These are phyloP conservation scores for Campylomormyrus numenius DNA, from an alignment of 2,113 vertebrate genomes.

Conservation along the genomic window DNA sequence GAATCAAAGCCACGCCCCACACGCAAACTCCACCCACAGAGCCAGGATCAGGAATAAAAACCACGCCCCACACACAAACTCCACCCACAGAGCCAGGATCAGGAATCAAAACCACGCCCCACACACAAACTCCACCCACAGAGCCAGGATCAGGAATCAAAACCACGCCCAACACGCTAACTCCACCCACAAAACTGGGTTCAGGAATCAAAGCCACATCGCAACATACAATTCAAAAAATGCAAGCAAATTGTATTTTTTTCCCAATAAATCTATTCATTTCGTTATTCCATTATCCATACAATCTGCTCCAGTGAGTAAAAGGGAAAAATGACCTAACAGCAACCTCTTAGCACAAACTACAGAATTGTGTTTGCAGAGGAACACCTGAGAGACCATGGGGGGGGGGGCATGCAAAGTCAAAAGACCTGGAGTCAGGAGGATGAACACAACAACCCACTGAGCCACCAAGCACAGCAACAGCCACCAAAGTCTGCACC, in stretches of 20 bases:
- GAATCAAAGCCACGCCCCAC: background rate
- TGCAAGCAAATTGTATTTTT: background rate
- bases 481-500: background rate
- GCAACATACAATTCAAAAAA: background rate
- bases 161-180: background rate
- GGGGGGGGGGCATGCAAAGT: background rate
- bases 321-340: background rate
- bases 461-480: background rate
- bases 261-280: background rate
- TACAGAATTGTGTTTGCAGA: background rate
- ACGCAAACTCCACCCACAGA: background rate
- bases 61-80: background rate
- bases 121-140: background rate
- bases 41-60: background rate
- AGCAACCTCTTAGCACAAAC: background rate
- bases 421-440: background rate
- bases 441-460: background rate
- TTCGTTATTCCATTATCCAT: background rate
- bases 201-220: background rate
- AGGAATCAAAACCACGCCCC: background rate
- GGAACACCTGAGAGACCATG: background rate
- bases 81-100: background rate
- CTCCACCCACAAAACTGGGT: background rate
- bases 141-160: background rate
- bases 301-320: background rate